These are phyloP conservation scores for Orthonyx spaldingii DNA, from an alignment of 2,113 vertebrate species.

Conservation along the genomic window DNA sequence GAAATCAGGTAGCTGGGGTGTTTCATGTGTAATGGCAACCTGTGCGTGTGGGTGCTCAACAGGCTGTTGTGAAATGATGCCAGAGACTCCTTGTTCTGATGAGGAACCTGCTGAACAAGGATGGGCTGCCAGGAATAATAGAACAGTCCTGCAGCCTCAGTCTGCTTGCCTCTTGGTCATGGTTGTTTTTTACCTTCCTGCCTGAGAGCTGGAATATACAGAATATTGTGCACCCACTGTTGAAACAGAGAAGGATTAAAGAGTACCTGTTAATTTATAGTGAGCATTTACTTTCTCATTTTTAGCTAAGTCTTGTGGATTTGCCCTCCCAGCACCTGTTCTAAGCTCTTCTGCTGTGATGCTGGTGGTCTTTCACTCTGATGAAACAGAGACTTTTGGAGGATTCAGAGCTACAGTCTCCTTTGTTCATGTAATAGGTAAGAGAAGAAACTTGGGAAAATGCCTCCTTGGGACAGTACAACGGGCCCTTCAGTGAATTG, in stretches of 20 bases:
- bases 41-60: neutral
- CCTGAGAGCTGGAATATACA: neutral
- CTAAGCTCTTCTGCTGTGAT: constrained; percentile 74
- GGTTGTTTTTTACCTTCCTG: neutral
- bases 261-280: neutral
- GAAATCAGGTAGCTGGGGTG: neutral
- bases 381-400: constrained; percentile 65
- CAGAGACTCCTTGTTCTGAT: neutral
- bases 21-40: neutral
- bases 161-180: neutral
- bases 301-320: constrained; percentile 77
- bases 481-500: neutral
- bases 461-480: neutral
- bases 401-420: constrained; percentile 75
- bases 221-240: neutral
- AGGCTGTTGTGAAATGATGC: neutral
- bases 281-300: neutral
- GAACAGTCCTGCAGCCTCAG: neutral
- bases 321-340: constrained; percentile 64
- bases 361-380: constrained; percentile 75
- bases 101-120: neutral
- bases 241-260: neutral
- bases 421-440: constrained; percentile 77
- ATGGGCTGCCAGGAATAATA: neutral
- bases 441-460: neutral